These are phyloP conservation scores for Myotis yumanensis DNA, from an alignment of 2,113 vertebrate genomes.

Conservation along the genomic window DNA sequence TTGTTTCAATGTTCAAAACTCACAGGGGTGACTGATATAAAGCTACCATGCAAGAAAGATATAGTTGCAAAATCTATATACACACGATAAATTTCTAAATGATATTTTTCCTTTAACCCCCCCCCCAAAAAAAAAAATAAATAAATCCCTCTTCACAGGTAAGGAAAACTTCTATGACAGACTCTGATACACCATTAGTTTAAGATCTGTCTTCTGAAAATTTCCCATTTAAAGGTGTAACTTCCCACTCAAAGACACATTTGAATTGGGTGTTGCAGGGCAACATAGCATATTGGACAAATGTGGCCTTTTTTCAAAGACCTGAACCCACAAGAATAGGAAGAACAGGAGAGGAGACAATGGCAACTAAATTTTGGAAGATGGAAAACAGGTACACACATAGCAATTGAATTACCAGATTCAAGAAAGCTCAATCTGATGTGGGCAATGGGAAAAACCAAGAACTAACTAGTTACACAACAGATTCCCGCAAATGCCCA, in stretches of 20 bases:
- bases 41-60: neutral
- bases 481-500: neutral
- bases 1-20: conserved; percentile 36
- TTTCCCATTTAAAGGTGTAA: neutral
- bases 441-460: neutral
- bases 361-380: neutral
- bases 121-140: neutral
- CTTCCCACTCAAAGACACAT: neutral
- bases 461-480: neutral
- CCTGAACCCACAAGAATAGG: neutral
- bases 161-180: neutral
- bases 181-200: neutral
- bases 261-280: neutral
- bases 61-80: neutral
- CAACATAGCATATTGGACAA: neutral
- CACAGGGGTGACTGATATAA: neutral
- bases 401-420: neutral
- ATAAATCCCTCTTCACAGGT: neutral
- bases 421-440: neutral
- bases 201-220: conserved; percentile 17
- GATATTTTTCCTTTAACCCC: neutral
- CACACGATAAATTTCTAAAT: neutral
- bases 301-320: neutral
- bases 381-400: neutral
- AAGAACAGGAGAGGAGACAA: neutral